phyloP scores from a whole-genome alignment of 2,888 invertebrate species.

The Thereva nobilitata region DNA sequence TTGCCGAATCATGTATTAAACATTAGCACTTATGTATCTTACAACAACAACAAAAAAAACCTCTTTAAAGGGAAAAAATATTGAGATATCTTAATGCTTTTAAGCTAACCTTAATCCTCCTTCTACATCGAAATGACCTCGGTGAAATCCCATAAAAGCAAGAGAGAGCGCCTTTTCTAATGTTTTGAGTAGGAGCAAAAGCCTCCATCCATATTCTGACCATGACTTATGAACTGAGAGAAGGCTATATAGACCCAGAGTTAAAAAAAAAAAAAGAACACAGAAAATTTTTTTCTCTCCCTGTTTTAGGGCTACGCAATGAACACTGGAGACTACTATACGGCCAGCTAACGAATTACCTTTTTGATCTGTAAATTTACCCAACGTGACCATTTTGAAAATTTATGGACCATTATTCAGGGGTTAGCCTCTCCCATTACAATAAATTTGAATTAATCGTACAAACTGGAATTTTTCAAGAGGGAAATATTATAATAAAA shows the following conservation, averaged over 20 bases:
- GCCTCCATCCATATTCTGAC: slow-evolving; percentile 23
- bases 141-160: slow-evolving; percentile 29
- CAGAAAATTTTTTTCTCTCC: background rate
- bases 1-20: too few relatives aligned
- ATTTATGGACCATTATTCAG: slow-evolving; percentile 39
- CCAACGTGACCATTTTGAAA: slow-evolving; percentile 37
- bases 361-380: slow-evolving; percentile 40
- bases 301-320: slow-evolving; percentile 20
- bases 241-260: background rate
- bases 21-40: too few relatives aligned
- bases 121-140: slow-evolving; percentile 27
- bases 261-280: background rate
- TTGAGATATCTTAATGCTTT: slow-evolving; percentile 18
- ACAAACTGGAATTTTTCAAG: slow-evolving; percentile 36
- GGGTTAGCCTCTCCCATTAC: slow-evolving; percentile 38
- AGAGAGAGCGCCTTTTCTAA: slow-evolving; percentile 3
- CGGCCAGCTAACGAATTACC: slow-evolving; percentile 36
- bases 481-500: slow-evolving; percentile 32
- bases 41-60: too few relatives aligned
- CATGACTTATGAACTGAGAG: slow-evolving; percentile 30
- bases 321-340: slow-evolving; percentile 18
- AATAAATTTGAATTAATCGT: slow-evolving; percentile 40
- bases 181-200: slow-evolving; percentile 12
- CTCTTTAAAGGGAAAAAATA: too few relatives aligned
- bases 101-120: slow-evolving; percentile 8